Conservation (phyloP, 2,113 vertebrate species). For the Tenrec ecaudatus region DNA sequence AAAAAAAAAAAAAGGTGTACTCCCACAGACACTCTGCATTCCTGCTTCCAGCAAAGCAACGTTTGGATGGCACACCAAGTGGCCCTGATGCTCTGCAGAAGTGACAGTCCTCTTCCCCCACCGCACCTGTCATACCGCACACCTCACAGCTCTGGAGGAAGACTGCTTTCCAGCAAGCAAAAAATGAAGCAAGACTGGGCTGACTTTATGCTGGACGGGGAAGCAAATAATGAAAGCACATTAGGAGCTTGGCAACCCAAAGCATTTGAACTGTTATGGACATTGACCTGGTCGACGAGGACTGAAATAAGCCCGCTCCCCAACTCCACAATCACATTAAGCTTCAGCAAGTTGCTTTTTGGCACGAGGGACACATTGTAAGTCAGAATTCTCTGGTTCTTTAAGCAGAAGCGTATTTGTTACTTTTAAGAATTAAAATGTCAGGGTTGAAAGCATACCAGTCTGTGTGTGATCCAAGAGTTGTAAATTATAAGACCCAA, state of each 20-base stretch:
- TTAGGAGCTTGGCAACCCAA: not conserved
- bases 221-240: conserved; percentile 39
- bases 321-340: not conserved
- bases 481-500: too few relatives aligned
- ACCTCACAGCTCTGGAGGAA: conserved; percentile 86
- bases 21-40: not conserved
- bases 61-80: conserved; percentile 91
- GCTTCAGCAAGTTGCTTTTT: not conserved
- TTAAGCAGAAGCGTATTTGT: not conserved
- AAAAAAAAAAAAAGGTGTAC: too few relatives aligned
- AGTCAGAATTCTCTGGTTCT: not conserved
- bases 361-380: not conserved
- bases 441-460: too few relatives aligned
- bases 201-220: conserved; percentile 85
- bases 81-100: conserved; percentile 87
- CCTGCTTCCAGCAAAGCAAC: not conserved
- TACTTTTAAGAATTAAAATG: not conserved
- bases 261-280: not conserved
- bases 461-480: too few relatives aligned
- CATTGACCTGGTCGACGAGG: not conserved
- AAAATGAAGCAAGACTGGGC: conserved; percentile 88
- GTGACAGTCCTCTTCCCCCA: conserved; percentile 92
- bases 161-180: conserved; percentile 87
- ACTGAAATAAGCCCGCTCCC: not conserved
- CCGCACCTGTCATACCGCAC: conserved; percentile 88